Percentiles rank a stretch among this genome's conserved stretches.
These are phyloP conservation scores for Cancer borealis DNA, from an alignment of 2,888 invertebrate species.

Conservation along the genomic window DNA sequence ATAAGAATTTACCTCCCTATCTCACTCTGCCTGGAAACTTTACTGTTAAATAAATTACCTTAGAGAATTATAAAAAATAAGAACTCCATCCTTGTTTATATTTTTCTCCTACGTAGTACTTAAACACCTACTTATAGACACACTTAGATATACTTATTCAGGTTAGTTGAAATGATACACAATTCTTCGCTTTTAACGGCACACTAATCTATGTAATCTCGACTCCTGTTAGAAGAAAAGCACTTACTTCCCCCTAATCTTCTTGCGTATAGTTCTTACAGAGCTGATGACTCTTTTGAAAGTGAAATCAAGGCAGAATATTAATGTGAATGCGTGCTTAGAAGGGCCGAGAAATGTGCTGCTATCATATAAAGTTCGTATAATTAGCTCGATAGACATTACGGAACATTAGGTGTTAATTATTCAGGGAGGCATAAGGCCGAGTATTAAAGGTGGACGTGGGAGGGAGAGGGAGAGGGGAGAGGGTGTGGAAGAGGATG, in stretches of 20 bases:
- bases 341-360: neutral
- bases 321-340: slow-evolving; percentile 6
- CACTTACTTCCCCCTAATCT: neutral
- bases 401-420: slow-evolving; percentile 26
- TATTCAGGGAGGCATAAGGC: neutral
- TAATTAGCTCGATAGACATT: slow-evolving; percentile 27
- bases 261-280: neutral
- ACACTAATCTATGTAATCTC: neutral
- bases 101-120: no score
- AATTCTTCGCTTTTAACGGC: neutral
- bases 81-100: no score
- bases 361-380: neutral
- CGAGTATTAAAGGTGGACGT: neutral
- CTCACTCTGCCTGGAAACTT: neutral
- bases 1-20: neutral
- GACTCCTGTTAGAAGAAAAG: neutral
- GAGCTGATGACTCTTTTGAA: neutral
- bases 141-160: no score
- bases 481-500: neutral
- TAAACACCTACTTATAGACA: no score
- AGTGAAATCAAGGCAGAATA: slow-evolving; percentile 16
- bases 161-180: neutral
- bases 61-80: neutral
- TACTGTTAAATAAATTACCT: neutral
- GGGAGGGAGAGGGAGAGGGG: neutral